phyloP scores from a whole-genome alignment of 2,888 invertebrate genomes.

The Embidobia sp. region DNA sequence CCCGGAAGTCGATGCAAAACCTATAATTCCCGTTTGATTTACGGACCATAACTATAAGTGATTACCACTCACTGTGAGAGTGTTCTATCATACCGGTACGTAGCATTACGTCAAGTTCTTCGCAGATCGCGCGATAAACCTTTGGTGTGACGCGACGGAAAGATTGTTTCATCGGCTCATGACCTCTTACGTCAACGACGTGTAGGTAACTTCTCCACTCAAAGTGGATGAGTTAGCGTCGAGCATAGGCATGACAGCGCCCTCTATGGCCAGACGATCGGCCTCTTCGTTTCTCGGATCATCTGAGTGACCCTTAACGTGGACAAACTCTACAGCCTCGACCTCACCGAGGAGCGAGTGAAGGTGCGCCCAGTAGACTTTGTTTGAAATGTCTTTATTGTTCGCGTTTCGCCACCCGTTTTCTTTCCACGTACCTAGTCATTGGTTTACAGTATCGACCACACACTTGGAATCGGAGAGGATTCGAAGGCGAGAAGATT shows the following conservation, averaged over 20 bases:
- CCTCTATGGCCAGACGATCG: not conserved
- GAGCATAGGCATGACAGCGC: not conserved
- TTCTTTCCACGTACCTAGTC: not conserved
- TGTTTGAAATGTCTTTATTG: not conserved
- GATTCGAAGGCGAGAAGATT: no score
- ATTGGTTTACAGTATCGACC: not conserved
- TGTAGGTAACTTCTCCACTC: no score
- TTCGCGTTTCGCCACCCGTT: not conserved
- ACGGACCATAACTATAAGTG: conserved; percentile 65
- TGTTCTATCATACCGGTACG: conserved; percentile 66
- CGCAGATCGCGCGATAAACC: conserved; percentile 1
- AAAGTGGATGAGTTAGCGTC: no score
- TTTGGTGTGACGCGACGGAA: conserved; percentile 25
- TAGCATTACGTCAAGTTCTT: conserved; percentile 73
- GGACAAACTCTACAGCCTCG: not conserved
- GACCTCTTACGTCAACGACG: not conserved
- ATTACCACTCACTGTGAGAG: conserved; percentile 62
- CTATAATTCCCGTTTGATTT: not conserved
- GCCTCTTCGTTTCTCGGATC: not conserved
- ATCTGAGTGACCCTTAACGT: not conserved
- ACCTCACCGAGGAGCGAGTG: not conserved
- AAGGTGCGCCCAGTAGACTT: not conserved
- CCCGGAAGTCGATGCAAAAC: no score
- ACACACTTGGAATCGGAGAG: no score
- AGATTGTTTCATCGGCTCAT: conserved; percentile 12